A percentile compares a stretch with the other conserved stretches of the same genome.
Evolutionary conservation across 2,797 vertebrate species (phyloP).

Genomic region (Gallinago stenura): DNA sequence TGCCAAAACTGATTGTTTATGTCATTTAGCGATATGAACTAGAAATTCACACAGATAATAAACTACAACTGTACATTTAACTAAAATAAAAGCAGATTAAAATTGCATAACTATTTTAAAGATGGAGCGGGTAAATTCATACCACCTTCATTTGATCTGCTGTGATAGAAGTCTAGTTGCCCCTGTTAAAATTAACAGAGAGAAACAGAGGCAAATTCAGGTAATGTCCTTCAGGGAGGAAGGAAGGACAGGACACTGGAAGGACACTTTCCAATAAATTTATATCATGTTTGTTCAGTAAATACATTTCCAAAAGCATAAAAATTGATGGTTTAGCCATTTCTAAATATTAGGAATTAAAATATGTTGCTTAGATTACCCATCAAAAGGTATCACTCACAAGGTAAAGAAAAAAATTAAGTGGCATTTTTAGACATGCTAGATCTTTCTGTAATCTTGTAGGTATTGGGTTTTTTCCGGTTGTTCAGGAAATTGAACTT

Average conservation of each 20-base stretch:
- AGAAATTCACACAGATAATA: background rate
- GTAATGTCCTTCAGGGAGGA: background rate
- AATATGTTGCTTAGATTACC: background rate
- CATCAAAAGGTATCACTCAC: fast-evolving
- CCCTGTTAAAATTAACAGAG: background rate
- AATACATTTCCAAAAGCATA: background rate
- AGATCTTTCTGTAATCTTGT: background rate
- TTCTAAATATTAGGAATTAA: background rate
- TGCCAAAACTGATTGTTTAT: background rate
- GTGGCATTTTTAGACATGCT: background rate
- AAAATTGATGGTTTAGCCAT: background rate
- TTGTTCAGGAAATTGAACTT: background rate
- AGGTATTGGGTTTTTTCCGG: fast-evolving
- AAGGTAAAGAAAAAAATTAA: background rate
- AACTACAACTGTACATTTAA: background rate
- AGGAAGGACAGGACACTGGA: too few species aligned
- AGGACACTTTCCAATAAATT: background rate
- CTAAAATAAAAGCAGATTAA: background rate
- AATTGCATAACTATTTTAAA: background rate
- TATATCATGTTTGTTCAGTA: background rate
- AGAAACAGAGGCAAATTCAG: background rate
- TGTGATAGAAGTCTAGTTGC: background rate
- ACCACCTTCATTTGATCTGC: background rate
- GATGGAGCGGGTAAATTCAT: background rate
- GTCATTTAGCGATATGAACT: background rate